Percentiles rank a stretch among this genome's conserved stretches.
phyloP scores from a whole-genome alignment of 64 coral and sea anemone species.

The Pocillopora verrucosa region DNA sequence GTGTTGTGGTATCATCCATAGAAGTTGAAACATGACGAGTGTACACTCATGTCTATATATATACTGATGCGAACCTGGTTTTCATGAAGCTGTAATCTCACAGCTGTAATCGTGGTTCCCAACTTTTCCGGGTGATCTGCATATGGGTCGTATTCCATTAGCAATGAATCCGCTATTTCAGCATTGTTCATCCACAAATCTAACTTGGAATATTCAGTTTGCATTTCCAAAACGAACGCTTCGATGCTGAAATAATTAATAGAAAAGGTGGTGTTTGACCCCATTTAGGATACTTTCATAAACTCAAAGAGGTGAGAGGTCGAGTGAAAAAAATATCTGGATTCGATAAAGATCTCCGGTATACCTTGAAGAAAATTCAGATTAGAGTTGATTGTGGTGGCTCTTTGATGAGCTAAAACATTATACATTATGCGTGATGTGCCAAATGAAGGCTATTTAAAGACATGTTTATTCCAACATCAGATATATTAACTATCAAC shows the following conservation, averaged over 20 bases:
- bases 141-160: constrained; percentile 16
- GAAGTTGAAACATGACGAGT: no score
- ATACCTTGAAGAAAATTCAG: no score
- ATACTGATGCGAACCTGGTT: background rate
- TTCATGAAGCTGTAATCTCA: constrained; percentile 37
- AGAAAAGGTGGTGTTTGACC: background rate
- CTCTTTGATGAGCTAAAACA: no score
- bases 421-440: no score
- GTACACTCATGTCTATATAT: no score
- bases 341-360: no score
- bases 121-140: constrained; percentile 27
- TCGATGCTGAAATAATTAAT: constrained; percentile 11
- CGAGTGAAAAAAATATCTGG: background rate
- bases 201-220: constrained; percentile 30
- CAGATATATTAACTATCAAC: no score
- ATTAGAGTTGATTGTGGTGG: no score
- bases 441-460: no score
- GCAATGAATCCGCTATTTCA: constrained; percentile 22
- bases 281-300: background rate
- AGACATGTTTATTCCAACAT: no score
- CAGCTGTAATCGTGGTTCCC: constrained; percentile 11
- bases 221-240: constrained; percentile 15
- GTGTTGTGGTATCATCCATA: no score
- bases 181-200: constrained; percentile 1
- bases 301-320: background rate